Base-by-base conservation (phyloP, 2,888 invertebrate species). In the Tipula confusa region DNA sequence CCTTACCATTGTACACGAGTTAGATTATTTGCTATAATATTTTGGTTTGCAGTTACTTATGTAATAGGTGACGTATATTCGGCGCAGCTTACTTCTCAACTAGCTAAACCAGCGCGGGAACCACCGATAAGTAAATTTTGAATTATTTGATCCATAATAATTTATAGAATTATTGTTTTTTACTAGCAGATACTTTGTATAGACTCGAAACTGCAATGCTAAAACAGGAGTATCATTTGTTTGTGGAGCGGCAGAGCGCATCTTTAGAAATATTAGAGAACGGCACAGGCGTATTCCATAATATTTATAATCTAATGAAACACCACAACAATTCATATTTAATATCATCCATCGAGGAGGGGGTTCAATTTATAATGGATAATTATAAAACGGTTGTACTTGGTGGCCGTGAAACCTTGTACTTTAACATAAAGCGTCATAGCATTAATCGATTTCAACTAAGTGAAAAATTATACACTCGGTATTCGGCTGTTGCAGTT, bases 1-100 rank as follows among this genome's bases (percentile, higher is more conserved):
- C 93, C 93, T 0, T 92, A 92, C 31, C 91, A 91, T 83, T 93
- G 92, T 0, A 92, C 92, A 87, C 93, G 94, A 86, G 93, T 93
- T 0, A 92, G 94, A 82, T 91, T 94, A 80, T 91, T 95, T n/a
- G 91, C 93, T 13, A 92, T 94, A 31, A 89, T 95, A 2, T 91
- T 95, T 82, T 94, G 94, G 83, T 90, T 95, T n/a, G 93, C 93
- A 31, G 93, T 94, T 1, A 95, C 95, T 0, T 95, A 95, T 87
- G 94, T 95, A 3, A 92, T 95, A 82, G 94, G 93, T 0, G 95
- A 95, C 87, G 93, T 95, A 91, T 95, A 95, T 87, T 94, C 95
- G 0, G 95, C 95, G 0, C 95, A 94, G 88, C 88, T 95, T 85
- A 95, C 95, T 9, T 95, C 95, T 2, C 90, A 95, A 29, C 90